Percentiles rank a stretch among this genome's conserved stretches.
Conservation (phyloP, 1,140 invertebrate genomes). For the Pseudomyrmex sp. region DNA sequence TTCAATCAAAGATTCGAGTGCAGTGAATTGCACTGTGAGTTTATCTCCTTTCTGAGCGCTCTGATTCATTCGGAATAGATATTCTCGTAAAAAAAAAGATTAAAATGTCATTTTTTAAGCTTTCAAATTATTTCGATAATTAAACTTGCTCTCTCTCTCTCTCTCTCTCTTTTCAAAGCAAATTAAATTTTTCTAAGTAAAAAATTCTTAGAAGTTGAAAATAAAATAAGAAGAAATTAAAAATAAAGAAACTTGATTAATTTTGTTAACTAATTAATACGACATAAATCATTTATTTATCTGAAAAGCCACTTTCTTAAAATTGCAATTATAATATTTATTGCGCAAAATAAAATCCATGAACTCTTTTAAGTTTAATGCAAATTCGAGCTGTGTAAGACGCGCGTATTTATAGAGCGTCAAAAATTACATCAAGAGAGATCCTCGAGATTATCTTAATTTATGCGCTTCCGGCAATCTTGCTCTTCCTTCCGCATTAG, state of each 20-base stretch:
- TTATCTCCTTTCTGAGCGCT: neutral
- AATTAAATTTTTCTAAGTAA: neutral
- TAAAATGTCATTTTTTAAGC: neutral
- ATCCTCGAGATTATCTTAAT: conserved; percentile 33
- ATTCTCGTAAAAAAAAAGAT: neutral
- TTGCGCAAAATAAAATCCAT: neutral
- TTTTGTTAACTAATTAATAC: too few relatives aligned
- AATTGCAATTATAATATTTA: neutral
- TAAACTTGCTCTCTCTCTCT: neutral
- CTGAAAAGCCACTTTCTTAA: neutral
- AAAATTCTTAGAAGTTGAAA: neutral
- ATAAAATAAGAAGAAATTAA: too few relatives aligned
- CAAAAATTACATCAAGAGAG: neutral
- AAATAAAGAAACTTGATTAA: too few relatives aligned
- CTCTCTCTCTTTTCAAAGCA: neutral
- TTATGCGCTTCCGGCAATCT: conserved; percentile 45
- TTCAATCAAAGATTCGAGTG: neutral
- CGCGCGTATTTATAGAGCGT: conserved; percentile 1
- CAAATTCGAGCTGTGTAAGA: neutral
- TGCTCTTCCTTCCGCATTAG: conserved; percentile 46
- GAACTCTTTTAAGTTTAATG: neutral
- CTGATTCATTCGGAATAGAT: neutral
- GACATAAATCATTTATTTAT: too few relatives aligned
- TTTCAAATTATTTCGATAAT: neutral
- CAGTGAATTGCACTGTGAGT: neutral